Percentiles rank a stretch among this genome's conserved stretches.
Conservation (phyloP, 2,113 vertebrate species). For the Loxodonta africana region DNA sequence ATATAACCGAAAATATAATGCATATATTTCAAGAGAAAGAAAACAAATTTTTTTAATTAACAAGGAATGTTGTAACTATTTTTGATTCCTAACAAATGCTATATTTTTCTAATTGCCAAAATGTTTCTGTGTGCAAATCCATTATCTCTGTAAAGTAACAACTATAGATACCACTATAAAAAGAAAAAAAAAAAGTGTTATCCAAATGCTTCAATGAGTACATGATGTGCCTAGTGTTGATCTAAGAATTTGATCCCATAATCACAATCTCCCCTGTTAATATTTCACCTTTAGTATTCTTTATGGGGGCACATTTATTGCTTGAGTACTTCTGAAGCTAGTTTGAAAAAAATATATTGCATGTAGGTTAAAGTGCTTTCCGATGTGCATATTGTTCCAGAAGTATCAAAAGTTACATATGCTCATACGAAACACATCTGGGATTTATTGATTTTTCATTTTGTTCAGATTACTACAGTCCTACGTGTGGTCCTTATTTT, state of each 20-base stretch:
- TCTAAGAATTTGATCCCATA: slow-evolving; percentile 61
- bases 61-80: neutral
- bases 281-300: slow-evolving; percentile 75
- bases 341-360: slow-evolving; percentile 51
- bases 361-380: slow-evolving; percentile 50
- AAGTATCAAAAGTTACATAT: neutral
- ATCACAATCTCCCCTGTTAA: slow-evolving; percentile 71
- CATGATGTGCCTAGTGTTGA: slow-evolving; percentile 63
- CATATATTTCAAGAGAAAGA: neutral
- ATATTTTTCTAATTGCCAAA: neutral
- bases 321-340: slow-evolving; percentile 52
- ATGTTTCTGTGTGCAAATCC: slow-evolving; percentile 6
- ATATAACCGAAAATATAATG: neutral
- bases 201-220: slow-evolving; percentile 41
- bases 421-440: neutral
- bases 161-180: neutral
- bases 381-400: slow-evolving; percentile 19
- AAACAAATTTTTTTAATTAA: neutral
- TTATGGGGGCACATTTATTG: slow-evolving; percentile 64
- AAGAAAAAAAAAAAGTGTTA: neutral
- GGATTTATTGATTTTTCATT: slow-evolving; percentile 28
- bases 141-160: neutral
- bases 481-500: neutral
- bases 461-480: neutral
- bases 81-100: slow-evolving; percentile 41